A percentile compares a stretch with the other conserved stretches of the same genome.
Conservation (phyloP, 2,888 invertebrate genomes). For the Pristionchus arcanus region DNA sequence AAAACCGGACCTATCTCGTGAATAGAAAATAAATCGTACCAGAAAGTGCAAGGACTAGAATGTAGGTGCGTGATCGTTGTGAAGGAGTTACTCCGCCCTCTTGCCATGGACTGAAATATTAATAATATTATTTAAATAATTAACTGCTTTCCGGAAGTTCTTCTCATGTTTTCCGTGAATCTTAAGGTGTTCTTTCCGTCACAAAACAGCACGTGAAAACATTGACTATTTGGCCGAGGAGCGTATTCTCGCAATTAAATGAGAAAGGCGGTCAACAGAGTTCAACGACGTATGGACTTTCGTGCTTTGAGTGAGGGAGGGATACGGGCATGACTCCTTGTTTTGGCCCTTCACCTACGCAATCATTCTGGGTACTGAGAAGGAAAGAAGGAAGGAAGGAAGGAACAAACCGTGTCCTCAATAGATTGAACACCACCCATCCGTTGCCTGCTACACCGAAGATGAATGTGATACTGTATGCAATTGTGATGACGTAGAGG, state of each 20-base stretch:
- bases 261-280: neutral
- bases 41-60: slow-evolving; percentile 68
- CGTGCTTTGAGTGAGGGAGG: neutral
- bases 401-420: slow-evolving; percentile 64
- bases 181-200: neutral
- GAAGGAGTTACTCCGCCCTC: slow-evolving; percentile 57
- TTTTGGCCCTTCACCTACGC: neutral
- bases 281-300: slow-evolving; percentile 11
- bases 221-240: neutral
- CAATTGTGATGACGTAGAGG: slow-evolving; percentile 67
- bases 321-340: neutral
- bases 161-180: neutral
- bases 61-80: slow-evolving; percentile 72
- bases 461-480: slow-evolving; percentile 70
- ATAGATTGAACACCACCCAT: slow-evolving; percentile 72
- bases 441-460: slow-evolving; percentile 71
- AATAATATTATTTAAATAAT: neutral
- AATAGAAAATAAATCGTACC: neutral
- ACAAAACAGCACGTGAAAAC: slow-evolving; percentile 2
- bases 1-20: neutral
- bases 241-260: neutral
- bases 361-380: neutral
- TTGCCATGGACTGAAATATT: slow-evolving; percentile 52
- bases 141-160: neutral
- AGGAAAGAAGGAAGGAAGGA: neutral